These are phyloP conservation scores for Drosophila meridiana DNA, from an alignment of 2,888 invertebrate genomes.

Conservation along the genomic window DNA sequence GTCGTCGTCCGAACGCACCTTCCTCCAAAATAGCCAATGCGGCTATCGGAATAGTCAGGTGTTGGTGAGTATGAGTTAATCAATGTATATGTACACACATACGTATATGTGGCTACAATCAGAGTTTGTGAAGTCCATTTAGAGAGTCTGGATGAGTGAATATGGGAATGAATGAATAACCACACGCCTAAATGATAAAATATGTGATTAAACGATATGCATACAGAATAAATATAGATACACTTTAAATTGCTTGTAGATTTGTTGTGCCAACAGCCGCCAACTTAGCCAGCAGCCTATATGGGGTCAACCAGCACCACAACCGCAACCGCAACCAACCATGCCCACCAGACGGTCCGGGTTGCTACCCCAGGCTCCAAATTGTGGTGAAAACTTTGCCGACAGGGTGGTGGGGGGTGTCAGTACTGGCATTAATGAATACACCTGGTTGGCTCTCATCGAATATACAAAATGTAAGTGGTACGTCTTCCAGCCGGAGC, in stretches of 20 bases:
- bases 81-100: background rate
- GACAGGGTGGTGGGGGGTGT: constrained; percentile 88
- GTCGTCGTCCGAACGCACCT: constrained; percentile 62
- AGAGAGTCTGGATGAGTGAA: background rate
- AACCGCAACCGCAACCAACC: constrained; percentile 1
- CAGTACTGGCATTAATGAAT: constrained; percentile 87
- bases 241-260: constrained; percentile 29
- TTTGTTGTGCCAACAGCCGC: constrained; percentile 66
- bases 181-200: background rate
- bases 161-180: background rate
- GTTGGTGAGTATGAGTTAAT: constrained; percentile 40
- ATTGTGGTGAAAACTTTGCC: constrained; percentile 81
- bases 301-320: constrained; percentile 39
- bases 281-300: constrained; percentile 19
- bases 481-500: too few species aligned
- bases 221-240: background rate
- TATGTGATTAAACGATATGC: too few species aligned
- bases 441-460: constrained; percentile 85
- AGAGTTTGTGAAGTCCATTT: background rate
- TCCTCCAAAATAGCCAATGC: constrained; percentile 88
- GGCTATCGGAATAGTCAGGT: constrained; percentile 86
- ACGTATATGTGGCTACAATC: background rate
- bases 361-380: constrained; percentile 58
- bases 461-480: constrained; percentile 85
- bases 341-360: constrained; percentile 59